Percentiles rank a stretch among this genome's conserved stretches.
Evolutionary conservation across 2,888 invertebrate genomes (phyloP).

Genomic region (Ennomos erosarius): DNA sequence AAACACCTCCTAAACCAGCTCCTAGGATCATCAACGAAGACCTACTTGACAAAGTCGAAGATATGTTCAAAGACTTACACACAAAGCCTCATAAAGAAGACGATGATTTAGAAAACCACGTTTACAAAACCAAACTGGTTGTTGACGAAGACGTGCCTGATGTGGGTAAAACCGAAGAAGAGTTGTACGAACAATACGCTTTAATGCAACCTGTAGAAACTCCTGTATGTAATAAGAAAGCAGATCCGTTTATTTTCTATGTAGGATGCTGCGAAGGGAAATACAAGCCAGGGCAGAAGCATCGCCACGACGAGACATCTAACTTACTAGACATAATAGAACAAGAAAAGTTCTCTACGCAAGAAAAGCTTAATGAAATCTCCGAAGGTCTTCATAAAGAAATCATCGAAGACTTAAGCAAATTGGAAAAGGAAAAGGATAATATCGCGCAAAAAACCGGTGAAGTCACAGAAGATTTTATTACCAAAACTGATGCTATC

Average conservation of each 20-base stretch:
- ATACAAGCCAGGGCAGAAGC: slow-evolving; percentile 67
- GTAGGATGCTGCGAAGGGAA: slow-evolving; percentile 72
- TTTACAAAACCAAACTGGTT: slow-evolving; percentile 74
- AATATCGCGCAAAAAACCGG: slow-evolving; percentile 63
- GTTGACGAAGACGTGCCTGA: slow-evolving; percentile 71
- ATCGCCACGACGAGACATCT: slow-evolving; percentile 76
- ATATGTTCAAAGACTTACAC: slow-evolving; percentile 79
- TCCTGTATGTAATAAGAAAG: slow-evolving; percentile 57
- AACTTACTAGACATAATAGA: slow-evolving; percentile 74
- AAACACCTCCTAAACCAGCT: slow-evolving; percentile 73
- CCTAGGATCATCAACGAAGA: slow-evolving; percentile 79
- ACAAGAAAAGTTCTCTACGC: slow-evolving; percentile 71
- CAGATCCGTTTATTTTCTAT: slow-evolving; percentile 73
- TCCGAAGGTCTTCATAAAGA: slow-evolving; percentile 59
- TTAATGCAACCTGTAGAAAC: slow-evolving; percentile 79
- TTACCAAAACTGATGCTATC: slow-evolving; percentile 53
- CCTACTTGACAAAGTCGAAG: slow-evolving; percentile 78
- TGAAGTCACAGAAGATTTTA: slow-evolving; percentile 58
- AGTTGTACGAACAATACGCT: slow-evolving; percentile 73
- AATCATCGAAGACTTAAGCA: slow-evolving; percentile 61
- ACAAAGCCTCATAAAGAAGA: slow-evolving; percentile 66
- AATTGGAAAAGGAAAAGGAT: slow-evolving; percentile 68
- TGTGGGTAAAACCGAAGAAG: slow-evolving; percentile 51
- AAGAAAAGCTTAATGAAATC: slow-evolving; percentile 68
- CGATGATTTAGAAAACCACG: slow-evolving; percentile 64